Evolutionary conservation across 2,888 invertebrate species (phyloP), one percentile per base, ranked within the genome.

Genomic region (Tortrix viridana): DNA sequence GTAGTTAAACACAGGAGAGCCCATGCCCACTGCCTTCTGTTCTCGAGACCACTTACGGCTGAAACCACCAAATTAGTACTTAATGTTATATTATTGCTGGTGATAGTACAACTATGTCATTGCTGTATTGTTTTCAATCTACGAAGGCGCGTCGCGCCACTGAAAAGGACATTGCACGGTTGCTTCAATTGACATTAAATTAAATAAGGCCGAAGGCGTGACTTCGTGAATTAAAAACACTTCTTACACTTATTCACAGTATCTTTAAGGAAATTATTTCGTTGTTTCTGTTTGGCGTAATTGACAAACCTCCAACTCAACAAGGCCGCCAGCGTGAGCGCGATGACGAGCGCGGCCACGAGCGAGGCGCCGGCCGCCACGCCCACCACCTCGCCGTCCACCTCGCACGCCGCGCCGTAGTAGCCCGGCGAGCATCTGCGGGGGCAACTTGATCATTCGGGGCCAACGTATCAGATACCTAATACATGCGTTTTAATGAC

Each of bases 351-450:
- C 1, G 97, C 94, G 1, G 98, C 98, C 0, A 96, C 96, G 0
- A 98, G 95, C 0, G 97, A 97, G 0, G 97, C 98, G 16, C 98
- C 98, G 58, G 97, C 96, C 0, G 98, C 97, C 22, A 98, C 98
- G 0, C 97, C 97, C 19, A 98, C 91, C 53, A 98, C 97, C 87
- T 98, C 98, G 0, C 97, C 98, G 81, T 98, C 98, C 57, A 98
- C 95, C 83, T 98, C 97, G 76, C 98, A 98, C 69, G 96, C 95
- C 0, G 95, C 94, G 0, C 98, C 98, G 82, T 97, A 98, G 85
- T 97, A 97, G 68, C 96, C 96, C 0, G 97, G 95, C n/a, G 95
- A 92, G 74, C 98, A 98, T 56, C 96, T 96, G 80, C 0, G 48
- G 37, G 50, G 50, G 50, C 19, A 50, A 50, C 5, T 0, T 14